Evolutionary conservation across 2,113 vertebrate genomes (phyloP), one percentile per base, ranked within the genome.

Genomic region (Xenopus borealis): DNA sequence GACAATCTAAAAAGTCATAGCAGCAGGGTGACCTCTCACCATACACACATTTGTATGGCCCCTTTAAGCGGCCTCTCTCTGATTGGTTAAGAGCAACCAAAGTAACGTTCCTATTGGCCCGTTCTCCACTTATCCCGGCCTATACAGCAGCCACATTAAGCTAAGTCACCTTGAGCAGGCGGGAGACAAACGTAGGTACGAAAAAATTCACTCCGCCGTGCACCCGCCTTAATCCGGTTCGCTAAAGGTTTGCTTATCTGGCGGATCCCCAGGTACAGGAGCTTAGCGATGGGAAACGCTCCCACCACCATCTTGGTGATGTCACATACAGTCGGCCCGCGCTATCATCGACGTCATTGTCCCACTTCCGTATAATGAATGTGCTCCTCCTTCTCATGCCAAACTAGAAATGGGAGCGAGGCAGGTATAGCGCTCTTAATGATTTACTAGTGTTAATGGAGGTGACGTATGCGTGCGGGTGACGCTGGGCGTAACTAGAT

Each of bases 211-310:
- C 95, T 98, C 50, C 92, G 89, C 75, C 91, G 88, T 12, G 95
- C 95, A 27, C 89, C 94, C 0, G 91, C 94, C 80, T 97, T 97
- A 75, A 97, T 94, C 47, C 92, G 85, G 81, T 95, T 94, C 44
- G 95, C 95, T 59, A 97, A 77, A 13, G 95, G 95, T 70, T 95
- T 95, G 83, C 94, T 93, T 83, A 97, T 33, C 81, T 97, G 95
- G 80, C 93, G 90, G 62, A 96, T 87, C 62, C 95, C 95, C 33
- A 97, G 82, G 75, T 95, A 94, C 70, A 96, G 86, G 85, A 97
- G 92, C 90, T 97, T 97, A 75, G 95, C 95, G 79, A 96, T 93
- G 3, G 95, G 95, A 80, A 96, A 96, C 12, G 95, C 94, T 81
- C 93, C 95, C 46, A 94, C 95, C 71, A 95, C 95, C 95, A 97